Base-by-base conservation (phyloP, 2,797 vertebrate genomes). In the Catharus ustulatus region DNA sequence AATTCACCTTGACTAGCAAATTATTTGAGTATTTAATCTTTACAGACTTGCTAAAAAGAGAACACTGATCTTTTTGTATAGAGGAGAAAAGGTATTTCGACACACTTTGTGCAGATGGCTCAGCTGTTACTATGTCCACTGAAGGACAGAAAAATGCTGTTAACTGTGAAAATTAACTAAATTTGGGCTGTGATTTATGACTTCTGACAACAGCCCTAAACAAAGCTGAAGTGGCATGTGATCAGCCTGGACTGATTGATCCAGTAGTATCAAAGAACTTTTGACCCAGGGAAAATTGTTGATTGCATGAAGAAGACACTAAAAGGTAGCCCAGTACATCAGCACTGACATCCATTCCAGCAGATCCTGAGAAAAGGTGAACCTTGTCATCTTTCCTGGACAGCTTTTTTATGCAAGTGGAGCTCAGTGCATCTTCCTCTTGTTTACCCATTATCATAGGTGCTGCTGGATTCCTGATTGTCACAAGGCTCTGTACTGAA, bases 141-240 rank as follows among this genome's bases (percentile, higher is more conserved):
- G 34, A 69, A 87, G 42, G 75, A 89, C 20, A 32, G 69, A 42
- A 91, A 92, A 89, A 82, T 81, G 27, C 24, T 84, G 54, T 75
- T 93, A 82, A 66, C 30, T 69, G 40, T 32, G 43, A 84, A 54
- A 92, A 87, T 87, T 93, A 94, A 86, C 80, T 84, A 84, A 59
- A 90, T 96, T 86, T 95, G 32, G 54, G 18, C 40, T 84, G 46
- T 93, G 88, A 94, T 78, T 85, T 75, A 90, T 89, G 54, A 83
- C 49, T 87, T 92, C 49, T 84, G 68, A 83, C 86, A 94, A 61
- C 4, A 21, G 42, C 54, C 19, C 49, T 91, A 87, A 94, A 87
- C 72, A 89, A 91, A 94, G 23, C 45, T 92, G 75, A 62, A 10
- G 16, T 49, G 58, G 75, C 52, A 84, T 21, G 71, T 6, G 42